Evolutionary conservation across 64 coral and sea anemone genomes (phyloP).

Genomic region (Dendrophyllia cribrosa): DNA sequence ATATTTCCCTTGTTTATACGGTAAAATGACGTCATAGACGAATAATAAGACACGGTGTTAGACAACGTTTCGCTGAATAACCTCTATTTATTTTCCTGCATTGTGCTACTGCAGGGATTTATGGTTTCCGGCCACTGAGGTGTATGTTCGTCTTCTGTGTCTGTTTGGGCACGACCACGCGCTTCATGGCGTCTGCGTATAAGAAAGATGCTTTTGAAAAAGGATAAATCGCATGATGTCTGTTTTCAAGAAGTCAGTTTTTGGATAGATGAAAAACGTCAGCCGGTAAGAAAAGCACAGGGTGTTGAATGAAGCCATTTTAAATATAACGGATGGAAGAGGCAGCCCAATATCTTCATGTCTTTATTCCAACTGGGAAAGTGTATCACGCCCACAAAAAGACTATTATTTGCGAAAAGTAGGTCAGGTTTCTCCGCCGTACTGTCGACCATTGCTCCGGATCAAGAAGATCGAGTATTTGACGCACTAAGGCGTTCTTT

Average conservation of each 20-base stretch:
- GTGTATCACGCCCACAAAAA: conserved; percentile 53
- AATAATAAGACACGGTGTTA: no score
- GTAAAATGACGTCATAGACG: no score
- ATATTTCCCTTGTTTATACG: no score
- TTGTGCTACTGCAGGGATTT: no score
- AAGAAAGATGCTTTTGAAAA: no score
- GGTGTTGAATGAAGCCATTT: conserved; percentile 31
- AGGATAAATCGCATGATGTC: no score
- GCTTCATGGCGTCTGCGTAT: no score
- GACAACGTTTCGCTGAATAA: no score
- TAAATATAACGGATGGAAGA: conserved; percentile 28
- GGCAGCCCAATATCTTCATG: conserved; percentile 18
- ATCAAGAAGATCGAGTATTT: conserved; percentile 25
- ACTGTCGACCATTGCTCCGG: conserved; percentile 21
- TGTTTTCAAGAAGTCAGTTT: conserved; percentile 17
- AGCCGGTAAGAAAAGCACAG: background rate
- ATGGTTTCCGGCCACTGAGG: no score
- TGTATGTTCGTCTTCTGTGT: no score
- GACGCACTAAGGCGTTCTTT: background rate
- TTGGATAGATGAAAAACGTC: conserved; percentile 31
- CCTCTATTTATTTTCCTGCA: no score
- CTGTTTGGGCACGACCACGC: no score
- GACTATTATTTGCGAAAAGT: conserved; percentile 37
- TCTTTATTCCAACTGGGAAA: background rate
- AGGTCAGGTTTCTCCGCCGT: conserved; percentile 7